Evolutionary conservation across 2,888 invertebrate genomes (phyloP).

Genomic region (Temnothorax rugatulus): DNA sequence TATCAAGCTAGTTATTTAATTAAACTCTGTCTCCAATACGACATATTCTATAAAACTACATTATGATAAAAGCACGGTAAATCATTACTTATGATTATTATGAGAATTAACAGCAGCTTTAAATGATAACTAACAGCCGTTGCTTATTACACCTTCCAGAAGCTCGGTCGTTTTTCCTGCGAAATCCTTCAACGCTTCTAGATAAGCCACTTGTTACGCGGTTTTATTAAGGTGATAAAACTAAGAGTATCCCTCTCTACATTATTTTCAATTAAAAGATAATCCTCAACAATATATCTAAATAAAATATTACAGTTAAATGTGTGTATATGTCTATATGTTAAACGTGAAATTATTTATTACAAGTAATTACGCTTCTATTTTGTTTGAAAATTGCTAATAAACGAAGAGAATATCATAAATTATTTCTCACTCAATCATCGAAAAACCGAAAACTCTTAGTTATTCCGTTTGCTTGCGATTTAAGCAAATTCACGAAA

Average conservation of each 20-base stretch:
- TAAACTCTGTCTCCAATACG: not conserved
- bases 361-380: not conserved
- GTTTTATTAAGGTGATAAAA: constrained; percentile 20
- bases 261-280: constrained; percentile 20
- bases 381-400: not conserved
- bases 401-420: not conserved
- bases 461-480: not conserved
- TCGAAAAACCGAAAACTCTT: not conserved
- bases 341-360: not conserved
- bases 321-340: not conserved
- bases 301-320: not conserved
- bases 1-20: constrained; percentile 33
- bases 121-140: constrained; percentile 20
- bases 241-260: not conserved
- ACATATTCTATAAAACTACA: not conserved
- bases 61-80: not conserved
- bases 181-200: constrained; percentile 14
- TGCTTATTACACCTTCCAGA: constrained; percentile 9
- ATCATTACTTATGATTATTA: not conserved
- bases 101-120: constrained; percentile 16
- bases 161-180: constrained; percentile 7
- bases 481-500: not conserved
- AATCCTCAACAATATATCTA: not conserved
- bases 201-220: constrained; percentile 28
- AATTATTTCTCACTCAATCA: not conserved